Conservation (phyloP, 53 echinoderm and acorn worm species). For the Crossaster papposus region DNA sequence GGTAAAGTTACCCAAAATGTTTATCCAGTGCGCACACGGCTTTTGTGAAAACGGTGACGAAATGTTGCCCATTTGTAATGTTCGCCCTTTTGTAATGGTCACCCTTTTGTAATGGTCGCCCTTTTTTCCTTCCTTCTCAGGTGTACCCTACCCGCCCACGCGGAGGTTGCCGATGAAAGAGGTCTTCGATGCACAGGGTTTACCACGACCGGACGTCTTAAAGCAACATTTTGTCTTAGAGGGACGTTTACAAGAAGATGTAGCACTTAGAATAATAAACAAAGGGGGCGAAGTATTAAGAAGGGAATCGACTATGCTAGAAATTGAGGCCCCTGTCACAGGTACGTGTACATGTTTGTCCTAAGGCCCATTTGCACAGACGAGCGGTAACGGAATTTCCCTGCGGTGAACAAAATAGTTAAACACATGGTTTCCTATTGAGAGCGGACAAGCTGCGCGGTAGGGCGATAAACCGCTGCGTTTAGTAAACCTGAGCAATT, state of each 20-base stretch:
- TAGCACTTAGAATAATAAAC: constrained; percentile 98
- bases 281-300: constrained; percentile 95
- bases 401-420: no score
- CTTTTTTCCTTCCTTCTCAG: constrained; percentile 23
- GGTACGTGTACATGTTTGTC: constrained; percentile 61
- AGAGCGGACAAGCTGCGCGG: no score
- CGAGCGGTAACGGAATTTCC: no score
- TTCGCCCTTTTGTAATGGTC: no score
- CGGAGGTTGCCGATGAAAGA: constrained; percentile 91
- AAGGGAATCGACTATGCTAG: constrained; percentile 97
- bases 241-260: constrained; percentile 95
- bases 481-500: no score
- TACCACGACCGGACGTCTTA: constrained; percentile 91
- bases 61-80: not conserved
- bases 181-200: constrained; percentile 81
- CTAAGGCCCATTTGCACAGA: no score
- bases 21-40: no score
- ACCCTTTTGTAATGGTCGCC: no score
- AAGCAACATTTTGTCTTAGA: constrained; percentile 96
- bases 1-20: no score
- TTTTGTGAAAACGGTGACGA: no score
- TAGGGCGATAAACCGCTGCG: no score
- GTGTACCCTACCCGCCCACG: constrained; percentile 91
- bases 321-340: constrained; percentile 99
- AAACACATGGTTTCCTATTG: no score